phyloP scores from a whole-genome alignment of 2,113 vertebrate species.

The Dermatemys mawii region DNA sequence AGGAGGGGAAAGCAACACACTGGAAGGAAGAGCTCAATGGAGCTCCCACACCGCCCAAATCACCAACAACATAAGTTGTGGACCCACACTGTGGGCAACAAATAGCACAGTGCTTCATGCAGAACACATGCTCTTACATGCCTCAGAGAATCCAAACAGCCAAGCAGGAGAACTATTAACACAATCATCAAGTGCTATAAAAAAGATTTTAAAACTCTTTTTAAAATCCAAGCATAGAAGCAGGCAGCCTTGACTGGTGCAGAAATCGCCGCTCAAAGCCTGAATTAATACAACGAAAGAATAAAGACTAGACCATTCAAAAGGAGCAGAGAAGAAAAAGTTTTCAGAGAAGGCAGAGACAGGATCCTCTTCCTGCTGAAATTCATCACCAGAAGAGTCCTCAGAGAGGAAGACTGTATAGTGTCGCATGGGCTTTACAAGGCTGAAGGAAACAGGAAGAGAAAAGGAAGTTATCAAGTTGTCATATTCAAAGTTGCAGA shows the following conservation, averaged over 20 bases:
- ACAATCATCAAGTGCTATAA: background rate
- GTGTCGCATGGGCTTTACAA: conserved; percentile 92
- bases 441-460: conserved; percentile 82
- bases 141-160: background rate
- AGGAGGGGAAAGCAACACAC: background rate
- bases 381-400: conserved; percentile 96
- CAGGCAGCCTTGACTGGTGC: conserved; percentile 13
- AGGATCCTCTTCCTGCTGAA: conserved; percentile 88
- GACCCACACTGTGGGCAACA: background rate
- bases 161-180: conserved; percentile 39
- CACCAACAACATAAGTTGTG: background rate
- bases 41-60: background rate
- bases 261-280: background rate
- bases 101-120: background rate
- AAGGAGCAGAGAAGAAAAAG: conserved; percentile 95
- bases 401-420: conserved; percentile 98
- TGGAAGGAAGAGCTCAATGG: background rate
- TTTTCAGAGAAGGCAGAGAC: conserved; percentile 93
- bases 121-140: conserved; percentile 38
- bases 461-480: conserved; percentile 62
- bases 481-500: conserved; percentile 20
- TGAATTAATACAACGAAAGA: conserved; percentile 42
- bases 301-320: conserved; percentile 93
- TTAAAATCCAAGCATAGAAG: background rate
- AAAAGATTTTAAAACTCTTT: conserved; percentile 4